Evolutionary conservation across 2,113 vertebrate genomes (phyloP).

Genomic region (Vulpes ferrilata): DNA sequence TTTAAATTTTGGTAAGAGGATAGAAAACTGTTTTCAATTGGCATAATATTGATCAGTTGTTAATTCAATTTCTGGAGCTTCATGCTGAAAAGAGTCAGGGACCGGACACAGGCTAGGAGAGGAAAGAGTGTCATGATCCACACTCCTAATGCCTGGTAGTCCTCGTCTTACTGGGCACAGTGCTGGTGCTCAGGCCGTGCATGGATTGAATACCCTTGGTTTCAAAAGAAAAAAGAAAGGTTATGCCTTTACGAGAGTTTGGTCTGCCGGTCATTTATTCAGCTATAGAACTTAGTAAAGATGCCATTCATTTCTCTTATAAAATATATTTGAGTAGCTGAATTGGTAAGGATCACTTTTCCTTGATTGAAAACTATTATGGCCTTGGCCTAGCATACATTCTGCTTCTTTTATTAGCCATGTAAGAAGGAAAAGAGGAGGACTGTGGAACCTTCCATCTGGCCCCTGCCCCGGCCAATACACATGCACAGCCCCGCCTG

Average conservation of each 20-base stretch:
- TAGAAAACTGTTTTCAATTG: neutral
- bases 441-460: neutral
- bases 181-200: neutral
- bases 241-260: neutral
- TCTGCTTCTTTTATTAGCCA: neutral
- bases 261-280: neutral
- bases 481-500: neutral
- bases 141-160: neutral
- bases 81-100: neutral
- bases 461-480: too few relatives aligned
- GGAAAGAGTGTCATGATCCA: neutral
- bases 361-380: conserved; percentile 24
- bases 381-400: neutral
- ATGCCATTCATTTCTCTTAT: neutral
- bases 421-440: neutral
- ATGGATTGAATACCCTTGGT: neutral
- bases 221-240: neutral
- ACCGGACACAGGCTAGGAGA: neutral
- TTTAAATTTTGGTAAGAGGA: neutral
- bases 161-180: neutral
- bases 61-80: neutral
- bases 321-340: neutral
- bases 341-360: neutral
- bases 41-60: neutral
- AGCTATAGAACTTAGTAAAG: neutral